Conservation (phyloP, 2,797 vertebrate genomes). For the Scolopax bukidnonensis region DNA sequence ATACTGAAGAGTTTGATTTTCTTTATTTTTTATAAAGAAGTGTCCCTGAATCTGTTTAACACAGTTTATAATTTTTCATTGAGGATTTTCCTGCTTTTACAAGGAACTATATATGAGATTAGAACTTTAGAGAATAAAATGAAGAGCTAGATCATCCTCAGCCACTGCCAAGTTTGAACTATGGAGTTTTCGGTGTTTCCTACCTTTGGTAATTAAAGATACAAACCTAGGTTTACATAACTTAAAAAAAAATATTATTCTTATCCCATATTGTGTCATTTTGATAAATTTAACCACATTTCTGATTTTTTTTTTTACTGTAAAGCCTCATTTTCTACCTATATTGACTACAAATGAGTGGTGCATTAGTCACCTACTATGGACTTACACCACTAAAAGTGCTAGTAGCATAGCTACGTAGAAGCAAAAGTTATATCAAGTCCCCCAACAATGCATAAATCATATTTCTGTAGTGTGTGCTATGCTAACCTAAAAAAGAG, state of each 20-base stretch:
- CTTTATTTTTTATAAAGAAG: neutral
- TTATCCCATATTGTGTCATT: neutral
- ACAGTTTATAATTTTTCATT: conserved; percentile 15
- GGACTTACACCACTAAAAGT: neutral
- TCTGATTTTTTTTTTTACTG: neutral
- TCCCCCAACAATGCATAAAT: neutral
- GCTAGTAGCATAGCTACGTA: neutral
- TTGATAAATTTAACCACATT: neutral
- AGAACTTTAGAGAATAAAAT: neutral
- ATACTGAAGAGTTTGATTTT: neutral
- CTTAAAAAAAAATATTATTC: neutral
- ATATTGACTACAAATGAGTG: neutral
- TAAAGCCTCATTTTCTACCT: neutral
- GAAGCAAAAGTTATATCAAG: neutral
- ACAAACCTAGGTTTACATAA: neutral
- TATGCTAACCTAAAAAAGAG: neutral
- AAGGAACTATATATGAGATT: neutral
- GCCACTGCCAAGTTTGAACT: neutral
- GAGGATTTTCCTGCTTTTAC: conserved; percentile 24
- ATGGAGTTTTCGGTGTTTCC: neutral
- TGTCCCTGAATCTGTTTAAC: neutral
- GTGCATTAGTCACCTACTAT: neutral
- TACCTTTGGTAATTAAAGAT: neutral
- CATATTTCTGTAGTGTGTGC: neutral
- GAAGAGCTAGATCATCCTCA: neutral